Evolutionary conservation across 2,797 vertebrate genomes (phyloP), one percentile per base, ranked within the genome.

Genomic region (Holocentrus rufus): DNA sequence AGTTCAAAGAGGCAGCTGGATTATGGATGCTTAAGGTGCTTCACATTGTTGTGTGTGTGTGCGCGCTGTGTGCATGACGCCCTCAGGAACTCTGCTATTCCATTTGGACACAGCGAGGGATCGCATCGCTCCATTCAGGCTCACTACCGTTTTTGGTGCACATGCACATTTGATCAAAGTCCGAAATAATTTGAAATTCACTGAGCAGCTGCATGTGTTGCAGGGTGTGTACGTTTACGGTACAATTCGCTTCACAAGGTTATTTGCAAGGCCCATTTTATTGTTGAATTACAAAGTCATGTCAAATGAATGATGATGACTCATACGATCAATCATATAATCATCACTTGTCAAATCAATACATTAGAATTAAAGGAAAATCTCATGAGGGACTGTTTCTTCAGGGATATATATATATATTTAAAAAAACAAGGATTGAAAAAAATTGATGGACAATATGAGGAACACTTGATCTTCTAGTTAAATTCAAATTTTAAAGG

Each of bases 1-100:
- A 60, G 76, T 78, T 88, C 69, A 88, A 77, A 88, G 76, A 55
- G 67, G 69, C 56, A 15, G 49, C 57, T 22, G 79, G 77, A 80
- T 71, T 79, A 71, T 56, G 57, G 46, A 61, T 2, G 15, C 46
- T 79, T 72, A 64, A 58, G 63, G 61, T 66, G 44, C 17, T 36
- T 50, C 54, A 54, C 47, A 18, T 54, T 42, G 20, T 54, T 39
- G 63, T 67, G 39, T 27, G 31, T 52, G 31, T 46, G 31, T 39
- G 31, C 60, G 36, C 52, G 25, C 25, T 58, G 66, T 73, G 50
- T 44, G 65, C 20, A 3, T 66, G 2, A 34, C 10, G 55, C 36
- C 22, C n/a, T 50, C 59, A 67, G 50, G 42, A 25, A 49, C 57
- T 62, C 34, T 58, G 4, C 17, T n/a, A 14, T 73, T 65, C 23